Base-by-base conservation (phyloP, 2,113 vertebrate species). In the Microtus richardsoni region DNA sequence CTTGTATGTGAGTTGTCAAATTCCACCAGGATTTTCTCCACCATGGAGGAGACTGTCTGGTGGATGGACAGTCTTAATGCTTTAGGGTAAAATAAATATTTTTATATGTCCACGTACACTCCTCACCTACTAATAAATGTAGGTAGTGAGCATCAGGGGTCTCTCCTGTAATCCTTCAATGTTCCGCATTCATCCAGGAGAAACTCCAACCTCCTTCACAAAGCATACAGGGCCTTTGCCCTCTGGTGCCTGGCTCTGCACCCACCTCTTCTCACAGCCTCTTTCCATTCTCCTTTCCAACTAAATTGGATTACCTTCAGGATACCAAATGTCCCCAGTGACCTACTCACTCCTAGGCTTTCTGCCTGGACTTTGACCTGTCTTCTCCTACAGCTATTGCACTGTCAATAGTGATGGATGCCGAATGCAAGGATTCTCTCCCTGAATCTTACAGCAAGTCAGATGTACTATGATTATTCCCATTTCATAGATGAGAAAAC, bases 1-100 rank as follows among this genome's bases (percentile, higher is more conserved):
- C 75, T 91, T n/a, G 19, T 52, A 87, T 96, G 39, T 47, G 79
- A 96, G 66, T 86, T 73, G 75, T 60, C 95, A 39, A 73, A 84
- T 95, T 95, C 90, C n/a, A 60, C 49, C 12, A 4, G 33, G 41
- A 91, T 66, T 36, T 94, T 78, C 62, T 83, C 62, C 52, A 90
- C 73, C 36, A 6, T 39, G 70, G 85, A 95, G n/a, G 82, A 95
- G 95, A 87, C 36, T 80, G 64, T 80, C 80, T 85, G 85, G 28
- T 73, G 13, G 47, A 28, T 24, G 7, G 7, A 77, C 41, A 64
- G 10, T 79, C 62, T 84, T 88, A 74, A 79, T 88, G 58, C 41
- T 88, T 70, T 78, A 26, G 75, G 60, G 70, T 78, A 87, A 93
- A 88, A 91, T 62, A 74, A 82, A 68, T 68, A 70, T 84, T 73